Evolutionary conservation across 2,113 vertebrate species (phyloP).

Genomic region (Amphiprion ocellaris): DNA sequence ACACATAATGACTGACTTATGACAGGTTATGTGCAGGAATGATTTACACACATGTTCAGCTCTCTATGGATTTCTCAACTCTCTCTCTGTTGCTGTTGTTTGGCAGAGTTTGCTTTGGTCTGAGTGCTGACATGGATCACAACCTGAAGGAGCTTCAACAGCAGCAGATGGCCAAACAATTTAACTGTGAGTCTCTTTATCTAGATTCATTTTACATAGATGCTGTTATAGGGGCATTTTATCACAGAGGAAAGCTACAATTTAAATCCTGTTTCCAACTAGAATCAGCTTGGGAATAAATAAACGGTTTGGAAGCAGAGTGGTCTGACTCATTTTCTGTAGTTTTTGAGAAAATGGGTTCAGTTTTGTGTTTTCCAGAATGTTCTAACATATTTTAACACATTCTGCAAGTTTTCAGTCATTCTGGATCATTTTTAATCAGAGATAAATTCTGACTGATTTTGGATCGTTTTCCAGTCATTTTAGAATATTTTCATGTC

Average conservation of each 20-base stretch:
- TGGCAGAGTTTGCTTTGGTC: conserved; percentile 87
- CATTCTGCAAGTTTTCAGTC: too few relatives aligned
- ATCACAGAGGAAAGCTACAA: not conserved
- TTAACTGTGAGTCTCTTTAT: conserved; percentile 75
- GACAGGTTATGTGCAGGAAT: conserved; percentile 65
- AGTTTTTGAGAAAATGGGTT: too few relatives aligned
- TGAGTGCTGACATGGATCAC: conserved; percentile 87
- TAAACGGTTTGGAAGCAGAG: not conserved
- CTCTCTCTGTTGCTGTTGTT: conserved; percentile 41
- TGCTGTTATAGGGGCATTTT: not conserved
- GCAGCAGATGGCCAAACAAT: conserved; percentile 58
- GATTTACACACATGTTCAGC: conserved; percentile 52
- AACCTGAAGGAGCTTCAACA: conserved; percentile 81
- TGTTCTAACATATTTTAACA: too few relatives aligned
- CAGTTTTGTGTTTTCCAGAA: too few relatives aligned
- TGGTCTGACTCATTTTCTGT: too few relatives aligned
- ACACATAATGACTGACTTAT: conserved; percentile 64
- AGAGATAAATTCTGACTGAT: too few relatives aligned
- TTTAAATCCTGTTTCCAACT: not conserved
- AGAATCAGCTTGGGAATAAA: not conserved
- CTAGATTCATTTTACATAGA: not conserved
- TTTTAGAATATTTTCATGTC: too few relatives aligned
- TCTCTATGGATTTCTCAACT: conserved; percentile 52
- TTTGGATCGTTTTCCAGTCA: too few relatives aligned
- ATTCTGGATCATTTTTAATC: too few relatives aligned